Evolutionary conservation across 2,888 invertebrate genomes (phyloP), one percentile per base, ranked within the genome.

Genomic region (Microplitis manilae): DNA sequence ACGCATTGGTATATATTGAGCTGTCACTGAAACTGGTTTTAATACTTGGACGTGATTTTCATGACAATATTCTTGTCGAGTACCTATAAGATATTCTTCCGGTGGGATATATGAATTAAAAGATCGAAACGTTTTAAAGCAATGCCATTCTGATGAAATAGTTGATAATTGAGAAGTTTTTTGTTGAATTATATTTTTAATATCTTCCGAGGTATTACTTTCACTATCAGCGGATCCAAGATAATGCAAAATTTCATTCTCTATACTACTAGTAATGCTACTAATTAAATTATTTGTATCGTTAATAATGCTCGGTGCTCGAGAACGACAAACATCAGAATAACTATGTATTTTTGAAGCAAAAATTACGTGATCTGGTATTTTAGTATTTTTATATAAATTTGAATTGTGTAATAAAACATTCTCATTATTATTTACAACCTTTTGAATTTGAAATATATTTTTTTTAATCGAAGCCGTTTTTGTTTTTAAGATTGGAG

Each of bases 41-140:
- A 68, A 38, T n/a, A 74, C 64, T 64, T 77, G 65, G 40, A 60
- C 30, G 6, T 65, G 62, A 38, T 70, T 61, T 67, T 69, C 15
- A 5, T 76, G 15, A 41, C 38, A 17, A 39, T 62, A 78, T 74
- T 82, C 79, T 9, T 61, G 59, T 73, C 79, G 70, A 74, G 80
- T 77, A 6, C 71, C 71, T 30, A 71, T 39, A 15, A 71, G 15
- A 39, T 71, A 71, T 15, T 61, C 71, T 74, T 68, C 61, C 30
- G 81, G 81, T 69, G 77, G 41, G 68, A 74, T 76, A 50, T 79
- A 81, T 5, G 80, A 76, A 65, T 70, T 60, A 8, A 64, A 62
- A n/a, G 68, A 67, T 77, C 64, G 8, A 40, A 81, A 81, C 62
- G 9, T 61, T 70, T 67, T 38, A 50, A 73, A 38, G 74, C 78